Conservation (phyloP, 2,888 invertebrate species). For the Agrypnus murinus region DNA sequence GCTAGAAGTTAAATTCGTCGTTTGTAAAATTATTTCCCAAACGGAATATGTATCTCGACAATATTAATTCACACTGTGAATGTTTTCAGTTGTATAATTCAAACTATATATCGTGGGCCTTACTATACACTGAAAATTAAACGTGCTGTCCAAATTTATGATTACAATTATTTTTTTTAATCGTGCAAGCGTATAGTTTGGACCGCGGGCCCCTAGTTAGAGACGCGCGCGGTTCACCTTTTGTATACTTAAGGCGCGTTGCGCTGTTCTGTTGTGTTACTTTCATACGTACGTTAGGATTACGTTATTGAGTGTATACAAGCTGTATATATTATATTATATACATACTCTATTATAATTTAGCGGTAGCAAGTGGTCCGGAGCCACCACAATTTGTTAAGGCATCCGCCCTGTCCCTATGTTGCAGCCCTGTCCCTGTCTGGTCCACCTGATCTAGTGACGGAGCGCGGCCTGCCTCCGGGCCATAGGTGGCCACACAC, state of each 20-base stretch:
- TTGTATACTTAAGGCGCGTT: conserved; percentile 67
- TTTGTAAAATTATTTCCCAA: conserved; percentile 68
- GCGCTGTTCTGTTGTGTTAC: conserved; percentile 67
- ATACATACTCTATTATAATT: conserved; percentile 69
- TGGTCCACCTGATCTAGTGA: conserved; percentile 62
- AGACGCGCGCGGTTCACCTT: conserved; percentile 61
- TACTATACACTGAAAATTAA: conserved; percentile 73
- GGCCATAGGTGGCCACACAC: conserved; percentile 38
- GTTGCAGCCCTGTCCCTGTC: conserved; percentile 67
- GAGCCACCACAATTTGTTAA: conserved; percentile 69
- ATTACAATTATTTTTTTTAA: conserved; percentile 59
- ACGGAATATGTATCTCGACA: conserved; percentile 68
- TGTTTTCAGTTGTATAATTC: conserved; percentile 72
- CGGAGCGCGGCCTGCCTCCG: conserved; percentile 60
- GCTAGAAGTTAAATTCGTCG: conserved; percentile 61
- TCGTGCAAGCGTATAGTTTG: conserved; percentile 61
- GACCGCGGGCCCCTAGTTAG: conserved; percentile 54
- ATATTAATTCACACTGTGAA: conserved; percentile 72
- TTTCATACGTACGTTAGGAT: conserved; percentile 68
- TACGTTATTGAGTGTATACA: conserved; percentile 71
- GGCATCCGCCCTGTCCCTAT: conserved; percentile 69
- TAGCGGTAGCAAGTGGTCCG: conserved; percentile 69
- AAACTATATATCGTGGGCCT: conserved; percentile 73
- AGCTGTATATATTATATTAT: conserved; percentile 71
- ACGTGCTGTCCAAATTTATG: conserved; percentile 72